Evolutionary conservation across 2,888 invertebrate species (phyloP), one percentile per base, ranked within the genome.

Genomic region (Apotomis capreana): DNA sequence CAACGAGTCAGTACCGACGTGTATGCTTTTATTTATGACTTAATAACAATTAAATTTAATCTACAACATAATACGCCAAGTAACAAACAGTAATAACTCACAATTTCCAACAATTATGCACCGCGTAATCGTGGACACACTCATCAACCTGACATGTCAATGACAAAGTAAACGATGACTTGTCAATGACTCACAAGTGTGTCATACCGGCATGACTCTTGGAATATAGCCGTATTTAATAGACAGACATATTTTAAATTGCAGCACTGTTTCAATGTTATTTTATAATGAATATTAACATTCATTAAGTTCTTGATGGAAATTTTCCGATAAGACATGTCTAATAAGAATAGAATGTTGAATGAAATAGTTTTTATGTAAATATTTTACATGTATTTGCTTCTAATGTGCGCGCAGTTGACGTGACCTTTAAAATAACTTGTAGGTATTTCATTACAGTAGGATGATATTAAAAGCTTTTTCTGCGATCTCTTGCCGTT

Each of bases 131-230:
- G 54, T 37, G 64, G 49, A 51, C 46, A 26, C 26, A 61, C 46
- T 63, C 62, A 63, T 58, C 63, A 15, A 8, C 51, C n/a, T 40
- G 51, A 58, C 51, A 65, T 57, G 37, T 44, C 64, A 64, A 59
- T 70, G 70, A 54, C 61, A 61, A n/a, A n/a, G n/a, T n/a, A n/a
- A 68, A 15, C 12, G 49, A 49, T 49, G 55, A 51, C 49, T 57
- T 12, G 61, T 57, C 49, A 58, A 9, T 69, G 69, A 69, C 15
- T 69, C 62, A 69, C 49, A 63, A 55, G 13, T 69, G 57, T 62
- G 57, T 69, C 59, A 69, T 57, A n/a, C 57, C 44, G 15, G 15
- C 37, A 55, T 65, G 65, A 57, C 55, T 65, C 26, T 64, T 12
- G 15, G 37, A 37, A 51, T 36, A 49, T 40, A 6, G 49, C 49